A percentile compares a stretch with the other conserved stretches of the same genome.
phyloP scores from a whole-genome alignment of 2,888 invertebrate species.

The Nezara viridula region DNA sequence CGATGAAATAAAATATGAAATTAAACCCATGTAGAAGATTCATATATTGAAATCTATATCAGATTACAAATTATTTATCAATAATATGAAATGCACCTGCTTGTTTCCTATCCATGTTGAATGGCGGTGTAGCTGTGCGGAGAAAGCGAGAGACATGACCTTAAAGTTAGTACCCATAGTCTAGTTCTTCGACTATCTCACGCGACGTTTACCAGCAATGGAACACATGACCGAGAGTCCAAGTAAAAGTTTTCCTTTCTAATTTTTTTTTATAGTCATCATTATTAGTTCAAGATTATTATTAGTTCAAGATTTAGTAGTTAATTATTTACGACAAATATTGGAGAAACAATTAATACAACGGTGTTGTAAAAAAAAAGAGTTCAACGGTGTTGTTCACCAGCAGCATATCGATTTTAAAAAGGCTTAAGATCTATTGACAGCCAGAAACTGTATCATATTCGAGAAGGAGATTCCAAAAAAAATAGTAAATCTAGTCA shows the following conservation, averaged over 20 bases:
- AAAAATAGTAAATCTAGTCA: too few species aligned
- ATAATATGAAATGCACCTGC: not conserved
- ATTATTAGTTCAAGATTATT: too few species aligned
- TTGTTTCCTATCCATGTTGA: not conserved
- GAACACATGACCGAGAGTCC: not conserved
- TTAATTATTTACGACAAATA: too few species aligned
- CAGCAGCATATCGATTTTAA: too few species aligned
- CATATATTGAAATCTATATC: not conserved
- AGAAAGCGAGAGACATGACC: not conserved
- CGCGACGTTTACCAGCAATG: not conserved
- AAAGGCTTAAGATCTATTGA: too few species aligned
- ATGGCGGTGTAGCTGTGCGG: not conserved
- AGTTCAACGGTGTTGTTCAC: too few species aligned
- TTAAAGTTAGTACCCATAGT: not conserved
- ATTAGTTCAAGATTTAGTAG: too few species aligned
- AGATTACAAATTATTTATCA: too few species aligned
- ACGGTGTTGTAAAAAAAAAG: too few species aligned
- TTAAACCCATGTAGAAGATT: not conserved
- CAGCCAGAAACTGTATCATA: too few species aligned
- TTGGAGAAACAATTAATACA: too few species aligned
- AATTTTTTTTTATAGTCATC: not conserved
- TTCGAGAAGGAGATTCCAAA: too few species aligned
- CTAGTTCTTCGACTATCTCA: conserved; percentile 21
- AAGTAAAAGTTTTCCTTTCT: not conserved
- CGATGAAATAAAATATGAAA: not conserved